Conservation (phyloP, 2,113 vertebrate genomes). For the Eretmochelys imbricata region DNA sequence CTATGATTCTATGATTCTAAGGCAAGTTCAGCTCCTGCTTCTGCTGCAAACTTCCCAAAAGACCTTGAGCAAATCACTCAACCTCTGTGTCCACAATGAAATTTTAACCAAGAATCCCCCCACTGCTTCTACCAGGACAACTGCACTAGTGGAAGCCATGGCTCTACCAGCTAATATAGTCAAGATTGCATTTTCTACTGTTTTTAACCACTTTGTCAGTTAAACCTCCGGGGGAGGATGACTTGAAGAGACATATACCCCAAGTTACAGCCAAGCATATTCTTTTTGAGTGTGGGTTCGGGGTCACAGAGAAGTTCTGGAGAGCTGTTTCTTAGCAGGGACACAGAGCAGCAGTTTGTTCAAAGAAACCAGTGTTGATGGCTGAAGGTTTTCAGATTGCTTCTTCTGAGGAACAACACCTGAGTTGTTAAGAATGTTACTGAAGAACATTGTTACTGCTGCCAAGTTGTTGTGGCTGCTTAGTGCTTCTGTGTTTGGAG, state of each 20-base stretch:
- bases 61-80: neutral
- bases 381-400: neutral
- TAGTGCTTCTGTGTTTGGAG: too few species aligned
- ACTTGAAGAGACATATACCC: accelerated
- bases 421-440: neutral
- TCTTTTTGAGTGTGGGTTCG: neutral
- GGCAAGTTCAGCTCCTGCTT: neutral
- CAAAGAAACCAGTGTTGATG: neutral
- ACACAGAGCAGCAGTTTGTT: neutral
- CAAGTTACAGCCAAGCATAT: neutral
- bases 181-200: neutral
- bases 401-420: neutral
- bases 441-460: neutral
- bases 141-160: neutral
- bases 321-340: neutral
- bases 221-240: neutral
- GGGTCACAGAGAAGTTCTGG: neutral
- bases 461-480: too few species aligned
- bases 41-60: neutral
- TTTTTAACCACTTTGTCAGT: neutral
- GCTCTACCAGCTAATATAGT: neutral
- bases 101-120: neutral
- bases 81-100: neutral
- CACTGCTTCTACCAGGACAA: neutral
- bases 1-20: too few species aligned